Conservation (phyloP, 2,888 invertebrate genomes). For the Octonoba sinensis region DNA sequence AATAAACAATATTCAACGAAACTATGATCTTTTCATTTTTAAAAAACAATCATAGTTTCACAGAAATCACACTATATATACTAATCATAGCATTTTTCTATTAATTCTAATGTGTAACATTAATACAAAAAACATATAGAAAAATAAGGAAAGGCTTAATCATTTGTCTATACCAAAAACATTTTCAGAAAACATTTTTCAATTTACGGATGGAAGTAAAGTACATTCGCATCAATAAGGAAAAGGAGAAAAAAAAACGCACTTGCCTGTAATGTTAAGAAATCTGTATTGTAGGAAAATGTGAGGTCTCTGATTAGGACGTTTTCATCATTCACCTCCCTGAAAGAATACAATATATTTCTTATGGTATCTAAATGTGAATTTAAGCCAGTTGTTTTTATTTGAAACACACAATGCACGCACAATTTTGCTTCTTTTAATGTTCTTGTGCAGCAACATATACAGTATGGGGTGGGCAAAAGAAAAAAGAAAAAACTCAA, state of each 20-base stretch:
- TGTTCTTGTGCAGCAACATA: no score
- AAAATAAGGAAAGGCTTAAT: background rate
- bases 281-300: constrained; percentile 76
- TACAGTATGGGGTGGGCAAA: no score
- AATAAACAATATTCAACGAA: no score
- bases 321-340: constrained; percentile 84
- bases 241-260: background rate
- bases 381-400: no score
- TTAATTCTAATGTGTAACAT: background rate
- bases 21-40: no score
- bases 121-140: background rate
- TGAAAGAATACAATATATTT: constrained; percentile 68
- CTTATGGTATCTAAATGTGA: no score
- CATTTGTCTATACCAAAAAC: background rate
- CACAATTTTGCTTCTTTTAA: no score
- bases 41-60: background rate
- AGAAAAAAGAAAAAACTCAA: no score
- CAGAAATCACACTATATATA: background rate
- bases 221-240: background rate
- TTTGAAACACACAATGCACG: no score
- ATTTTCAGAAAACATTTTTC: background rate
- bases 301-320: constrained; percentile 78
- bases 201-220: background rate
- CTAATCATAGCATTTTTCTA: background rate
- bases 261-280: constrained; percentile 74